A percentile compares a stretch with the other conserved stretches of the same genome.
phyloP scores from a whole-genome alignment of 2,797 vertebrate genomes.

The Sebastes minor region DNA sequence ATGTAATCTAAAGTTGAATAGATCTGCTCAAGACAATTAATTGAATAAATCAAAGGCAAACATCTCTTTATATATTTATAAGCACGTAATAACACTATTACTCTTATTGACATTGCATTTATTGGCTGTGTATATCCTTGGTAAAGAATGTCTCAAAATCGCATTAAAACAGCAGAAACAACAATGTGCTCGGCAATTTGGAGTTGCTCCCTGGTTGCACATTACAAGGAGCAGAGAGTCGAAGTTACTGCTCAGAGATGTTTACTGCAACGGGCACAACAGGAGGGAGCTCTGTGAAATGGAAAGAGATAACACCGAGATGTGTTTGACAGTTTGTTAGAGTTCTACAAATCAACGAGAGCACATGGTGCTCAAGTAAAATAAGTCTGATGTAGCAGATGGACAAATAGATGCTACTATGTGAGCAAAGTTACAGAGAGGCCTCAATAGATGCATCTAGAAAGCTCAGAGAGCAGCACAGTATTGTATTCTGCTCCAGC shows the following conservation, averaged over 20 bases:
- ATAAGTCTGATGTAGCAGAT: constrained; percentile 32
- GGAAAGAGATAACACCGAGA: constrained; percentile 59
- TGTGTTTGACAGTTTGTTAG: constrained; percentile 59
- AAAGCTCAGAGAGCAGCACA: not conserved
- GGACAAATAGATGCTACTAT: constrained; percentile 21
- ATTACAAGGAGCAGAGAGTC: constrained; percentile 44
- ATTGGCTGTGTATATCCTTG: constrained; percentile 72
- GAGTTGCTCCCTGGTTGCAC: constrained; percentile 60
- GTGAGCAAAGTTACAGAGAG: constrained; percentile 11
- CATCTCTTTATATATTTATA: constrained; percentile 84
- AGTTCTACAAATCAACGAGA: constrained; percentile 65
- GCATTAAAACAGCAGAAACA: constrained; percentile 51
- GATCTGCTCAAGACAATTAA: constrained; percentile 70
- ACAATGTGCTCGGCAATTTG: constrained; percentile 41
- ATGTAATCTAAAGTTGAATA: constrained; percentile 57
- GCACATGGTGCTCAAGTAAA: constrained; percentile 46
- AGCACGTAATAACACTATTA: constrained; percentile 77
- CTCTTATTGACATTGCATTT: constrained; percentile 77
- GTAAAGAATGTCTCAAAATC: constrained; percentile 56
- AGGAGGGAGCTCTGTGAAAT: constrained; percentile 46
- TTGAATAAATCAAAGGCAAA: constrained; percentile 78
- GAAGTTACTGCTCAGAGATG: constrained; percentile 60
- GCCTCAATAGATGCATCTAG: not conserved
- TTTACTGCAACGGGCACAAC: constrained; percentile 60
- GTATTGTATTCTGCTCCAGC: not conserved